Conservation (phyloP, 2,888 invertebrate genomes). For the Hyposoter didymator region DNA sequence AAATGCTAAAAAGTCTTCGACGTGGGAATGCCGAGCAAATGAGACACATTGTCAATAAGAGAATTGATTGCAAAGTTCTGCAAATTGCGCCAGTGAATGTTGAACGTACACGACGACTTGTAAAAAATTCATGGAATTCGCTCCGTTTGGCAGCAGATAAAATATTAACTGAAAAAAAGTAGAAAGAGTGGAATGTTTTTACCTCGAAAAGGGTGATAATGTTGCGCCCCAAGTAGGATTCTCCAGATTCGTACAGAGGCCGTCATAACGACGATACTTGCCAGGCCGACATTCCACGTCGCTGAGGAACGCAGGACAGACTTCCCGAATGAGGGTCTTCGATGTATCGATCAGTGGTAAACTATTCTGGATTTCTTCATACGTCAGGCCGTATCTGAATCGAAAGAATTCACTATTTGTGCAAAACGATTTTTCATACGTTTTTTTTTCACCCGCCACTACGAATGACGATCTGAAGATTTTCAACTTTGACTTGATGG, state of each 20-base stretch:
- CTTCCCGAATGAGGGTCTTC: constrained; percentile 93
- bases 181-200: constrained; percentile 71
- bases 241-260: constrained; percentile 94
- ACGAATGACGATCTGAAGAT: neutral
- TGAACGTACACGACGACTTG: neutral
- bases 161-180: neutral
- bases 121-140: neutral
- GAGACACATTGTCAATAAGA: neutral
- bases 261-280: constrained; percentile 94
- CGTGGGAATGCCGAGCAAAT: neutral
- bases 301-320: constrained; percentile 94
- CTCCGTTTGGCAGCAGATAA: too few species aligned
- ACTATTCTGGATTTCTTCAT: constrained; percentile 95
- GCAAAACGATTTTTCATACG: neutral
- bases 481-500: neutral
- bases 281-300: constrained; percentile 95
- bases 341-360: constrained; percentile 95
- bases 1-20: constrained; percentile 32
- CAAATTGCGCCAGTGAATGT: neutral
- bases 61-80: neutral
- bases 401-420: neutral
- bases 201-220: constrained; percentile 93
- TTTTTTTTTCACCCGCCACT: neutral
- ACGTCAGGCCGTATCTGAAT: constrained; percentile 91
- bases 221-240: constrained; percentile 96